These are phyloP conservation scores for Drosophila guanche DNA, from an alignment of 1,140 invertebrate species.

Conservation along the genomic window DNA sequence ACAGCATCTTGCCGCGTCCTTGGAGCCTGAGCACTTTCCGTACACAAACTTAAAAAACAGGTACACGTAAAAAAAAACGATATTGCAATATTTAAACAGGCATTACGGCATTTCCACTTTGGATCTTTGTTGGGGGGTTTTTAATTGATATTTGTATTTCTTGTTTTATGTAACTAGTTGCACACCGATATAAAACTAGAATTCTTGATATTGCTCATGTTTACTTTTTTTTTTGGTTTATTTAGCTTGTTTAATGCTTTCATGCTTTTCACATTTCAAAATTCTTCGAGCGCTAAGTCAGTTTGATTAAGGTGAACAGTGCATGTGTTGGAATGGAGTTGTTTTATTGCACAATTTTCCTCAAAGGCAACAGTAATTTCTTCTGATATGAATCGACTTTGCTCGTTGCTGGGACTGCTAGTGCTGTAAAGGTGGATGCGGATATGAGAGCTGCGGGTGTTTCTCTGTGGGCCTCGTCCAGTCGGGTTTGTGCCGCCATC, in stretches of 20 bases:
- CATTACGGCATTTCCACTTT: constrained; percentile 29
- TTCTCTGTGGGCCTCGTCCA: constrained; percentile 51
- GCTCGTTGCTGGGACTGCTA: constrained; percentile 4
- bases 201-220: constrained; percentile 37
- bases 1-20: constrained; percentile 63
- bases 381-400: constrained; percentile 52
- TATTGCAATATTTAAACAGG: too few relatives aligned
- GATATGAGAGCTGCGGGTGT: constrained; percentile 4
- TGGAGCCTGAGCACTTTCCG: constrained; percentile 2
- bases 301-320: constrained; percentile 24
- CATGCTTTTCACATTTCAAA: too few relatives aligned
- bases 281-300: too few relatives aligned
- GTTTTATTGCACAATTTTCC: constrained; percentile 73
- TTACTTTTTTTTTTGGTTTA: constrained; percentile 31
- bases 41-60: constrained; percentile 16
- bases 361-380: constrained; percentile 56
- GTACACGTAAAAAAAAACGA: constrained; percentile 14
- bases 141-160: not conserved
- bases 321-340: constrained; percentile 27
- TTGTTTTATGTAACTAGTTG: constrained; percentile 59
- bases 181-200: constrained; percentile 31
- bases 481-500: constrained; percentile 74
- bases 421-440: not conserved
- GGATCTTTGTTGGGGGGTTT: constrained; percentile 13
- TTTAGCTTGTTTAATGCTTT: constrained; percentile 16